phyloP scores from a whole-genome alignment of 2,888 invertebrate species.

The Ephialtes manifestator region DNA sequence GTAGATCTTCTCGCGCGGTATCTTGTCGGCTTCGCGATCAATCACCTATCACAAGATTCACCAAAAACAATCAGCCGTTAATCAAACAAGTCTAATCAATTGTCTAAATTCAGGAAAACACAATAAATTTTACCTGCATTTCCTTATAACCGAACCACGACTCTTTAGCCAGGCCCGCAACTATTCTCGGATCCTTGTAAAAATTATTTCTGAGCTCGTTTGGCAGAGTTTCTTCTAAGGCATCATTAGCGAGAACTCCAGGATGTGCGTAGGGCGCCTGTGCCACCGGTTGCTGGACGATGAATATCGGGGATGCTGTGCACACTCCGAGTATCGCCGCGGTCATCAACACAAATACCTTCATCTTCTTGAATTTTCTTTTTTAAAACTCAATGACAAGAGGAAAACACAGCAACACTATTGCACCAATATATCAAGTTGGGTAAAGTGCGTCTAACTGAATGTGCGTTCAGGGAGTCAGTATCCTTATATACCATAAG shows the following conservation, averaged over 20 bases:
- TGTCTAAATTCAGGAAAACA: neutral
- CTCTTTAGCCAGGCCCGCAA: constrained; percentile 91
- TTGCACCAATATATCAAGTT: constrained; percentile 50
- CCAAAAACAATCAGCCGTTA: neutral
- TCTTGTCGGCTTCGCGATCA: constrained; percentile 93
- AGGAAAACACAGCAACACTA: neutral
- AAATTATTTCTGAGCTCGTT: constrained; percentile 90
- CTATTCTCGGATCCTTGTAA: constrained; percentile 92
- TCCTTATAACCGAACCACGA: constrained; percentile 93
- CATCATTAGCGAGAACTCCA: constrained; percentile 91
- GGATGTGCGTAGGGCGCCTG: constrained; percentile 88
- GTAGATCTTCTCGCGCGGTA: constrained; percentile 92
- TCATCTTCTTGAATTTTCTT: constrained; percentile 61
- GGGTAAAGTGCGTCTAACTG: constrained; percentile 76
- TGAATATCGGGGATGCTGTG: constrained; percentile 78
- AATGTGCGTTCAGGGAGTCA: constrained; percentile 78
- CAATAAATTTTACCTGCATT: constrained; percentile 87
- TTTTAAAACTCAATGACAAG: neutral
- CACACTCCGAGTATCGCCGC: constrained; percentile 71
- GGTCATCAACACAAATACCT: constrained; percentile 68
- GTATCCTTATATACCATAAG: constrained; percentile 80
- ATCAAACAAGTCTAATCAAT: neutral
- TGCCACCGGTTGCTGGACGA: constrained; percentile 68
- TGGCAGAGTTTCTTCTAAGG: constrained; percentile 91
- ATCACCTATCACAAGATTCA: constrained; percentile 86